Percentiles rank a stretch among this genome's conserved stretches.
Evolutionary conservation across 2,888 invertebrate species (phyloP).

Genomic region (Drosophila buzzatii): DNA sequence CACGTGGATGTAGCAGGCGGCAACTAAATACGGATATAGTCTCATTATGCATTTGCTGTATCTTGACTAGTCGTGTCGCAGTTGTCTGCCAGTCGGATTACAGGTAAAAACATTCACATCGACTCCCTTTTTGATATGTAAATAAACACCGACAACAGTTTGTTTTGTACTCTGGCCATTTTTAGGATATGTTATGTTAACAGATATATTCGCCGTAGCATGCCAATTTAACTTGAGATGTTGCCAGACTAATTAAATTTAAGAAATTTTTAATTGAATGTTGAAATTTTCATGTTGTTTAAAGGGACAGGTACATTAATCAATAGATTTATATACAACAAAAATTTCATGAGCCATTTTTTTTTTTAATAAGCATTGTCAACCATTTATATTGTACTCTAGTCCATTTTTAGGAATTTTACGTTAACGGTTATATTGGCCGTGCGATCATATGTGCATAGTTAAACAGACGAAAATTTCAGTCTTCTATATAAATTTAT

Average conservation of each 20-base stretch:
- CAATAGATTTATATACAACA: neutral
- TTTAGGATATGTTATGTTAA: constrained; percentile 32
- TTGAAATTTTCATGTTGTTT: neutral
- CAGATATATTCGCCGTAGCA: constrained; percentile 3
- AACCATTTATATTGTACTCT: neutral
- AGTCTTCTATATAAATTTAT: no score
- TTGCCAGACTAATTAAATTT: neutral
- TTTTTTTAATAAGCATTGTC: no score
- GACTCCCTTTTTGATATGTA: constrained; percentile 19
- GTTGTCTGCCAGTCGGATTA: neutral
- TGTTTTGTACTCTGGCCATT: constrained; percentile 17
- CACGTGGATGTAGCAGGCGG: constrained; percentile 52
- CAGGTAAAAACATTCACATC: constrained; percentile 18
- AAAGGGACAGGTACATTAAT: no score
- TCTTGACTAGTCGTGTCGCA: constrained; percentile 6
- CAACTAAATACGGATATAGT: constrained; percentile 43
- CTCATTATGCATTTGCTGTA: constrained; percentile 55
- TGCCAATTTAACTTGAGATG: constrained; percentile 12
- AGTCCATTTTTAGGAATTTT: neutral
- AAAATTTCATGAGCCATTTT: neutral
- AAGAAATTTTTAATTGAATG: neutral
- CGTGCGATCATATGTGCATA: constrained; percentile 1
- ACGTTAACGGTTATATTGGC: neutral
- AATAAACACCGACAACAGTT: constrained; percentile 50
- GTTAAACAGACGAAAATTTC: neutral